These are phyloP conservation scores for Neelides folsomi DNA, from an alignment of 2,888 invertebrate species.

Conservation along the genomic window DNA sequence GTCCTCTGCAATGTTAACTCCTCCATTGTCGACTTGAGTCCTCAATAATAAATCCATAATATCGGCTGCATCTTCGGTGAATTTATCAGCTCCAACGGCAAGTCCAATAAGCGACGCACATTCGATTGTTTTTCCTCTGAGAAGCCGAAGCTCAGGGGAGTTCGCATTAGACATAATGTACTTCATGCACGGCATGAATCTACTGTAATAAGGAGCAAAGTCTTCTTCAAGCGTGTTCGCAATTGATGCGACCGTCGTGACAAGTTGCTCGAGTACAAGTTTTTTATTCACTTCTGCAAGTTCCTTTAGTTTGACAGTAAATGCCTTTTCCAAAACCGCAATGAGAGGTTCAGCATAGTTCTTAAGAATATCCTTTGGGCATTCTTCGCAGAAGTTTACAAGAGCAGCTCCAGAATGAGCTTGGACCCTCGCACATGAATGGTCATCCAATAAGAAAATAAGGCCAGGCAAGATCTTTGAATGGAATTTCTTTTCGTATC, in stretches of 20 bases:
- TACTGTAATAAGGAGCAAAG: slow-evolving; percentile 86
- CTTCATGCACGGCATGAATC: slow-evolving; percentile 59
- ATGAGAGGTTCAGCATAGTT: slow-evolving; percentile 73
- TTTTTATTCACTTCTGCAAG: slow-evolving; percentile 87
- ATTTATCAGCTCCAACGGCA: slow-evolving; percentile 40
- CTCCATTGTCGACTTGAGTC: slow-evolving; percentile 60
- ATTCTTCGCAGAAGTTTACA: slow-evolving; percentile 98
- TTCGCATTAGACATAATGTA: slow-evolving; percentile 92
- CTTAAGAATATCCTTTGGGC: slow-evolving; percentile 83
- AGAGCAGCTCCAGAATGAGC: slow-evolving; percentile 85
- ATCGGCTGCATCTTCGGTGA: slow-evolving; percentile 64
- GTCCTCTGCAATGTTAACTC: slow-evolving; percentile 67
- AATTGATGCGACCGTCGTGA: slow-evolving; percentile 96
- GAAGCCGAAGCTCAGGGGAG: slow-evolving; percentile 69
- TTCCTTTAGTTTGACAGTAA: slow-evolving; percentile 87
- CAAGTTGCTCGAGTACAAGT: slow-evolving; percentile 90
- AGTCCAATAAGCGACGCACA: slow-evolving; percentile 93
- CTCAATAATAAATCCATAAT: slow-evolving; percentile 89
- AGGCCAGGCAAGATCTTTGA: slow-evolving; percentile 85
- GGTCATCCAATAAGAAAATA: slow-evolving; percentile 74
- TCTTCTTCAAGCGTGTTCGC: slow-evolving; percentile 96
- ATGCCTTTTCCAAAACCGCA: slow-evolving; percentile 70
- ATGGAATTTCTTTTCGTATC: slow-evolving; percentile 95
- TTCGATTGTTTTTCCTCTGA: slow-evolving; percentile 96
- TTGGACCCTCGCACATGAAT: slow-evolving; percentile 83